phyloP scores from a whole-genome alignment of 2,797 vertebrate species.

The Choloepus didactylus region DNA sequence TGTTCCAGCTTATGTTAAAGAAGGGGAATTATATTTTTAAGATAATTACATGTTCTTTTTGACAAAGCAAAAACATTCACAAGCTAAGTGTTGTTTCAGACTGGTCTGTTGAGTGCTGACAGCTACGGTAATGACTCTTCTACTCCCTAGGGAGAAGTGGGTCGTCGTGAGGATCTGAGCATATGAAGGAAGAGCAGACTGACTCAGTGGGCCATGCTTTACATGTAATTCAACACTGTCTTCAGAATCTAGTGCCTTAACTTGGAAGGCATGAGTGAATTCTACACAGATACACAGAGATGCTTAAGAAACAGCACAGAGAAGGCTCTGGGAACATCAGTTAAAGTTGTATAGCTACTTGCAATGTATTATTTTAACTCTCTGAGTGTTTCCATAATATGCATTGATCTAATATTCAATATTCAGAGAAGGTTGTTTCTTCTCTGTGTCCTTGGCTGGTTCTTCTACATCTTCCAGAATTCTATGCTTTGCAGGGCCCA shows the following conservation, averaged over 20 bases:
- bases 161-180: not conserved
- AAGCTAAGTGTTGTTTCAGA: conserved; percentile 44
- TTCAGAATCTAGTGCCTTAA: not conserved
- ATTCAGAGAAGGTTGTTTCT: not conserved
- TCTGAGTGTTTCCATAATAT: not conserved
- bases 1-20: conserved; percentile 57
- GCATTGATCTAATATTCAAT: not conserved
- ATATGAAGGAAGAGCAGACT: not conserved
- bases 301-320: not conserved
- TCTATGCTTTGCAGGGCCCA: not conserved
- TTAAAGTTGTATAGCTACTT: not conserved
- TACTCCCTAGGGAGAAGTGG: not conserved
- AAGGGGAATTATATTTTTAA: conserved; percentile 68
- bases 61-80: conserved; percentile 59
- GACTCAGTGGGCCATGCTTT: not conserved
- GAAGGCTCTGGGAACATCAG: not conserved
- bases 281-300: not conserved
- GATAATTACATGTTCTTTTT: conserved; percentile 65
- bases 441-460: not conserved
- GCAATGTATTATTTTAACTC: not conserved
- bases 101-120: not conserved
- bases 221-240: not conserved
- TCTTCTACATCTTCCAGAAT: not conserved
- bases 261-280: not conserved
- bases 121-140: not conserved